Base-by-base conservation (phyloP, 1,140 invertebrate genomes). In the Trichoplusia ni region DNA sequence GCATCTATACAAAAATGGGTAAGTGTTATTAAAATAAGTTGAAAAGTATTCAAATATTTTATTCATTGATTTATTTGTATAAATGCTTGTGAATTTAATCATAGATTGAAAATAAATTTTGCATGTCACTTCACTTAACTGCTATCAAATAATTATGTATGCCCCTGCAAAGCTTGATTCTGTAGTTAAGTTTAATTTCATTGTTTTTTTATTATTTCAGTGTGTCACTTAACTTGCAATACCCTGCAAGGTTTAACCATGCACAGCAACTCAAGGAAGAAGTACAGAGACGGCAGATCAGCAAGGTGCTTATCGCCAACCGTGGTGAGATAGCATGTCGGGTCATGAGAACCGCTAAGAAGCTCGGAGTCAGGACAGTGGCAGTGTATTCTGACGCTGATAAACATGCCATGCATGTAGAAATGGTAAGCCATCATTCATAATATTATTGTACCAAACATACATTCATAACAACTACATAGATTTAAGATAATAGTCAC, bases 251-350 rank as follows among this genome's bases (percentile, higher is more conserved):
- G 46, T 74, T 64, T 16, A 81, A 67, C 16, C 80, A 89, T 79
- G 73, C 73, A 19, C 76, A 79, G 6, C 59, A 71, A 35, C 40
- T 81, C 11, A 82, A 85, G 69, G 64, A 71, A 56, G 79, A 85
- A 29, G 61, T 85, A 5, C 62, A 77, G n/a, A 58, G 66, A 25
- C 72, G 77, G 9, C 81, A 80, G n/a, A 95, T 96, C 27, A 92
- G 92, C 38, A 96, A 96, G 91, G 91, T 99, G 18, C 82, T 99
- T 5, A 98, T 99, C 72, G 98, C 98, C 9, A 99, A 99, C 89
- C 92, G 98, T 75, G 99, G 99, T 13, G 99, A 99, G 91, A 99
- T 99, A 88, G 98, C 98, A 42, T 99, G 98, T 82, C 92, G 99
- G 31, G 94, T 99, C 4, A 95, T 97, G 63, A 93, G 93, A 81